Evolutionary conservation across 1,140 invertebrate species (phyloP), one percentile per base, ranked within the genome.

Genomic region (Apis laboriosa): DNA sequence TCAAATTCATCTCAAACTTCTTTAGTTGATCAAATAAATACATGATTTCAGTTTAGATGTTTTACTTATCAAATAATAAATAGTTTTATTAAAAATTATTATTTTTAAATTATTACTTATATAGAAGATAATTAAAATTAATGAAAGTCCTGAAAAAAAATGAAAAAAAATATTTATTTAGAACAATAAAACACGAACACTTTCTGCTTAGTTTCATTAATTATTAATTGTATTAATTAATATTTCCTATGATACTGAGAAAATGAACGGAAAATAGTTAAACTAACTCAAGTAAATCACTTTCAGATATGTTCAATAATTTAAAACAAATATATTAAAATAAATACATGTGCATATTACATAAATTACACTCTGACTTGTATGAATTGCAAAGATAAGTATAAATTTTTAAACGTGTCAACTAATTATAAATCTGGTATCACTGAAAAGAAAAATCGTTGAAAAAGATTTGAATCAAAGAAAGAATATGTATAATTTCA

Each of bases 361-460:
- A 21, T 67, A 21, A 43, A 67, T 67, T 67, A 21, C 9, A 1
- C 1, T 66, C 4, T 43, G 19, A 43, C 34, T 19, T 7, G 19
- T 66, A 43, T 12, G 17, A 34, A 43, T 66, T 17, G 34, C 19
- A 43, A 15, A 17, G 1, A 66, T 34, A 43, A 66, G 0, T 21
- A 19, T 43, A 67, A 43, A 67, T 12, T 67, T 67, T 66, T 66
- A 66, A 66, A 34, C 9, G 63, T 66, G 19, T 66, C 64, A 66
- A 17, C 17, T 19, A 21, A 34, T 66, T 66, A 43, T 43, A 21
- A 66, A 43, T 0, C 9, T 43, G 17, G 9, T 4, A 43, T 67
- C 9, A 15, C 19, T 7, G 11, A 1, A 5, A 67, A 67, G 64
- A 43, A 21, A 43, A 67, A 67, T 43, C 43, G 34, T 67, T 1